Base-by-base conservation (phyloP, 2,888 invertebrate genomes). In the Drosophila kokeensis region DNA sequence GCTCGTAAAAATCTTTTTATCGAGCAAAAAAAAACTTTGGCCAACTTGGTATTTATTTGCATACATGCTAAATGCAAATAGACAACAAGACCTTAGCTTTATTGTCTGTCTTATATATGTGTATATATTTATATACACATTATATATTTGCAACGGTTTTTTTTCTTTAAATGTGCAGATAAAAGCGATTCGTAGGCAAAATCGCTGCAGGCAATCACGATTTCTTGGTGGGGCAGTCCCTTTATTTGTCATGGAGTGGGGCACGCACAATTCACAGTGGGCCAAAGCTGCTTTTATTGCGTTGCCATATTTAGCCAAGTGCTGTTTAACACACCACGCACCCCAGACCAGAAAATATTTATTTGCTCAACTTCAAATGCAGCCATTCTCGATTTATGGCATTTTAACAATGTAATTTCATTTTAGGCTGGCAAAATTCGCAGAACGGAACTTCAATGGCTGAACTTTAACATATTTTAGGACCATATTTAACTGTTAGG, bases 131-230 rank as follows among this genome's bases (percentile, higher is more conserved):
- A 70, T 49, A 65, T 50, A 57, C 61, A 63, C 77, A 54, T 49
- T 62, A 36, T 67, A 62, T 53, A 60, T 69, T 34, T 70, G 7
- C 45, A 13, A 21, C 45, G 45, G 1, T 57, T 61, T 61, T 58
- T 29, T 52, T 79, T 40, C 42, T 52, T 72, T 58, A 65, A 49
- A 64, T 61, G 59, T 50, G 49, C 50, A 68, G 82, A 83, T 83
- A 82, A 87, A 76, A 79, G 63, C 68, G 50, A 55, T 42, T 77
- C 57, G 45, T 64, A 54, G 63, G 50, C 75, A 40, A 75, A 69
- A 61, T 55, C 64, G 82, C 82, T 65, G 36, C 21, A 27, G 86
- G 83, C 83, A 68, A 72, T 80, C 83, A 88, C 86, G 86, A 75
- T 87, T 72, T 73, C 73, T 50, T 76, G 63, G 64, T 75, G 84